These are phyloP conservation scores for Trididemnum clinides DNA, from an alignment of 23 tunicate genomes.

Conservation along the genomic window DNA sequence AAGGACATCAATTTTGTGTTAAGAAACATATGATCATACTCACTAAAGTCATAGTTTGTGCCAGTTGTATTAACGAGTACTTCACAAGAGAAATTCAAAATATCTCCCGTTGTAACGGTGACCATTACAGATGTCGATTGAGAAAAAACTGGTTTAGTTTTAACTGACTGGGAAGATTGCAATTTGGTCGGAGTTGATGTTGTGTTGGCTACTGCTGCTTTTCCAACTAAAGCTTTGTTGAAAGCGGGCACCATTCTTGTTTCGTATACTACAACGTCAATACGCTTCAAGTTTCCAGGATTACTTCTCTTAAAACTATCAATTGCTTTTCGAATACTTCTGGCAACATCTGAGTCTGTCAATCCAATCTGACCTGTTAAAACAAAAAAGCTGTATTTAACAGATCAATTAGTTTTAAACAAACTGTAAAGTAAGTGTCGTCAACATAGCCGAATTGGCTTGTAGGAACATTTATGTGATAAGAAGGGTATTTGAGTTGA, in stretches of 20 bases:
- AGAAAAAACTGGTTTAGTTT: neutral
- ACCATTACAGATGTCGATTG: neutral
- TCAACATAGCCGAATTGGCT: no score
- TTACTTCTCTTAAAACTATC: neutral
- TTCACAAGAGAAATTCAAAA: conserved; percentile 2
- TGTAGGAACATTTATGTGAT: no score
- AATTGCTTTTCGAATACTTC: conserved; percentile 11
- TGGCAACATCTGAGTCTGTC: neutral
- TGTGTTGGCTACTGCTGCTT: neutral
- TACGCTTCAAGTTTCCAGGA: conserved; percentile 2
- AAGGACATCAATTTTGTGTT: no score
- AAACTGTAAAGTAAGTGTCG: no score
- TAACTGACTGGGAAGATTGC: neutral
- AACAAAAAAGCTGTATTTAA: neutral
- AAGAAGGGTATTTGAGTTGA: no score
- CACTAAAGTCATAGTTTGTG: neutral
- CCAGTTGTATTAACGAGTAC: conserved; percentile 18
- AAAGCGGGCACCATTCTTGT: conserved; percentile 2
- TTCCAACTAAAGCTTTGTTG: neutral
- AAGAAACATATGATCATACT: neutral
- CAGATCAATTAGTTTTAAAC: no score
- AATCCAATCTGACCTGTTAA: conserved; percentile 21
- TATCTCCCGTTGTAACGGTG: conserved; percentile 9
- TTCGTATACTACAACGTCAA: conserved; percentile 25
- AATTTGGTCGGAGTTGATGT: neutral